A percentile compares a stretch with the other conserved stretches of the same genome.
Evolutionary conservation across 1,140 invertebrate species (phyloP).

Genomic region (Ridgeia piscesae): DNA sequence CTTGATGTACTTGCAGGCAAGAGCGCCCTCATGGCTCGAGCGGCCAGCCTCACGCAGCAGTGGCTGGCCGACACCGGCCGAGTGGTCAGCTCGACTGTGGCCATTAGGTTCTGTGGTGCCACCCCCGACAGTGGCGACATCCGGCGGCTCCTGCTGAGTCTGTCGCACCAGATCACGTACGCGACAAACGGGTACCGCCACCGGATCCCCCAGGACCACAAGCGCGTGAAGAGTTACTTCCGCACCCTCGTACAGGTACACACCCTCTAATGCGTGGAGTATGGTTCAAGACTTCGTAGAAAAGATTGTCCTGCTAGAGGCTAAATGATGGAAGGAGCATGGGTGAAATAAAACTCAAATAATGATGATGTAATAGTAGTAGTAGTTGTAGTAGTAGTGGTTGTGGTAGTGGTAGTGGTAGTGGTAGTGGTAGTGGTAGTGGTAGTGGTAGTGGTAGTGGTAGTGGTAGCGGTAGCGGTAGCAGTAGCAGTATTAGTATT

Average conservation of each 20-base stretch:
- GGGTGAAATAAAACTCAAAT: too few species aligned
- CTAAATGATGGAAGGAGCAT: too few species aligned
- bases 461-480: too few species aligned
- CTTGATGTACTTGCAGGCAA: conserved; percentile 57
- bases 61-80: conserved; percentile 25
- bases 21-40: conserved; percentile 44
- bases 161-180: conserved; percentile 47
- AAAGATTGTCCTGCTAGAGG: too few species aligned
- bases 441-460: too few species aligned
- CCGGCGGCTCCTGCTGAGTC: conserved; percentile 38
- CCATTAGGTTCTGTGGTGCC: conserved; percentile 47
- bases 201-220: conserved; percentile 40
- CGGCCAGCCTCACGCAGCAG: conserved; percentile 34
- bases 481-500: too few species aligned
- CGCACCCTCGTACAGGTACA: conserved; percentile 35
- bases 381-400: too few species aligned
- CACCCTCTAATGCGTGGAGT: too few species aligned
- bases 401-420: too few species aligned
- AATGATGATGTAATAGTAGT: too few species aligned
- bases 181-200: conserved; percentile 35
- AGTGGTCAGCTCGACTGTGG: conserved; percentile 36
- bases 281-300: too few species aligned
- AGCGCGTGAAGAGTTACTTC: conserved; percentile 42
- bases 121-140: conserved; percentile 39
- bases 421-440: too few species aligned